These are phyloP conservation scores for Pseudolaguvia tuberculata DNA, from an alignment of 2,113 vertebrate genomes.

Conservation along the genomic window DNA sequence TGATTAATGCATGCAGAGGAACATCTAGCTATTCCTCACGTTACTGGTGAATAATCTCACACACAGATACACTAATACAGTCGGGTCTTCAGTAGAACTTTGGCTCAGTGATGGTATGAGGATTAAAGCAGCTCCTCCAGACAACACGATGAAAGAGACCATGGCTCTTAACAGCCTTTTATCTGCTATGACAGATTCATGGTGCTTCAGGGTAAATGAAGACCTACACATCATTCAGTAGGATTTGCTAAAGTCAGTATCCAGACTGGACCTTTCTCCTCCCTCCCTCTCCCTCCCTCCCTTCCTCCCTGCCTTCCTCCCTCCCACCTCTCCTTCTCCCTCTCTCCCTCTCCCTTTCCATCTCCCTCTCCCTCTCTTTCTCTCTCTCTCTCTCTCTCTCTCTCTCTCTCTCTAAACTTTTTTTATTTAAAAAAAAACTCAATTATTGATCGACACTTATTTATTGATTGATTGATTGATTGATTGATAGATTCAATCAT, in stretches of 20 bases:
- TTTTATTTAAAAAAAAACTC: no score
- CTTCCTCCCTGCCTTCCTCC: no score
- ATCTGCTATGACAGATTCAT: conserved; percentile 35
- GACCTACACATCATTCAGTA: conserved; percentile 33
- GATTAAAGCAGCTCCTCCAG: conserved; percentile 22
- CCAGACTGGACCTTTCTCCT: neutral
- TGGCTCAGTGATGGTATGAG: conserved; percentile 9
- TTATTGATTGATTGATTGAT: no score
- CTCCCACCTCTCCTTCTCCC: no score
- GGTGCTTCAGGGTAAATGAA: conserved; percentile 22
- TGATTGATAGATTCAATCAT: no score
- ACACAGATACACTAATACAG: neutral
- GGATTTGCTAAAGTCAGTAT: conserved; percentile 28
- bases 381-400: neutral
- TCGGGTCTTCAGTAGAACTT: conserved; percentile 8
- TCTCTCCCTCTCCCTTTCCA: no score
- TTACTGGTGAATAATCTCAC: neutral
- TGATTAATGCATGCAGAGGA: neutral
- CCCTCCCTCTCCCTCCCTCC: neutral
- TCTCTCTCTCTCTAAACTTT: neutral
- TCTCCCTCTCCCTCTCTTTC: neutral
- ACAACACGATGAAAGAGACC: conserved; percentile 36
- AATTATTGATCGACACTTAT: no score
- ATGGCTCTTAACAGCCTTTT: conserved; percentile 25
- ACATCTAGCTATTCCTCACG: conserved; percentile 18